Conservation (phyloP, 2,797 vertebrate genomes). For the Sebastes miniatus region DNA sequence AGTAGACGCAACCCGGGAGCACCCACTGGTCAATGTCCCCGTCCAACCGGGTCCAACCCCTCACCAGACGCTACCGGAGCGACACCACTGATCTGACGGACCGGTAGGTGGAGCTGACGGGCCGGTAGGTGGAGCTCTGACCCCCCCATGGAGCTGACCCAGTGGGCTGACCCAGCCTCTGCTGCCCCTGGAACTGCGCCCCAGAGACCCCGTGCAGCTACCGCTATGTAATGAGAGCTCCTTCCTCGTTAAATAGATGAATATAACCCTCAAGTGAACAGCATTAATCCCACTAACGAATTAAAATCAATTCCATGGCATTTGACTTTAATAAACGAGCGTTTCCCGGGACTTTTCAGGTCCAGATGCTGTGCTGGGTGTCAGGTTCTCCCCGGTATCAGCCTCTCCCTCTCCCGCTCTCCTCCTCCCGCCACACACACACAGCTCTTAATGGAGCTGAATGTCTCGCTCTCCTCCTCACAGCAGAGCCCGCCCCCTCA, state of each 20-base stretch:
- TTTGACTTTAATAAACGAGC: conserved; percentile 66
- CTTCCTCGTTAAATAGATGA: conserved; percentile 62
- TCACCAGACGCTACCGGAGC: conserved; percentile 57
- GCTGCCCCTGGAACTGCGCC: no score
- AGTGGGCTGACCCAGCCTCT: no score
- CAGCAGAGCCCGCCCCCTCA: conserved; percentile 55
- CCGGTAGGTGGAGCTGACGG: conserved; percentile 66
- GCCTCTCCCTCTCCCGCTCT: conserved; percentile 37
- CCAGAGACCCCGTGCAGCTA: conserved; percentile 51
- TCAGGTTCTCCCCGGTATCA: conserved; percentile 60
- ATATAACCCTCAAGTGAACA: conserved; percentile 60
- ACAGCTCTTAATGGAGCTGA: conserved; percentile 41
- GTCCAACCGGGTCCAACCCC: conserved; percentile 71
- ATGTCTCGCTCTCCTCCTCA: conserved; percentile 57
- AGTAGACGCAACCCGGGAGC: conserved; percentile 35
- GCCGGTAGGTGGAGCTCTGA: conserved; percentile 47
- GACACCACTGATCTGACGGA: conserved; percentile 70
- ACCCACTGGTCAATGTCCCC: conserved; percentile 51
- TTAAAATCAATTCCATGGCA: conserved; percentile 69
- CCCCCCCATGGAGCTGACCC: conserved; percentile 61
- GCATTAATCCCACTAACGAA: conserved; percentile 63
- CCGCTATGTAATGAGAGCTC: conserved; percentile 57
- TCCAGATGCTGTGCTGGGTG: conserved; percentile 64
- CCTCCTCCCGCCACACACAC: conserved; percentile 48
- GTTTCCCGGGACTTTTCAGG: conserved; percentile 59